phyloP scores from a whole-genome alignment of 30 jellyfish, hydroid and myxozoan genomes.

The Chironex yamaguchii region DNA sequence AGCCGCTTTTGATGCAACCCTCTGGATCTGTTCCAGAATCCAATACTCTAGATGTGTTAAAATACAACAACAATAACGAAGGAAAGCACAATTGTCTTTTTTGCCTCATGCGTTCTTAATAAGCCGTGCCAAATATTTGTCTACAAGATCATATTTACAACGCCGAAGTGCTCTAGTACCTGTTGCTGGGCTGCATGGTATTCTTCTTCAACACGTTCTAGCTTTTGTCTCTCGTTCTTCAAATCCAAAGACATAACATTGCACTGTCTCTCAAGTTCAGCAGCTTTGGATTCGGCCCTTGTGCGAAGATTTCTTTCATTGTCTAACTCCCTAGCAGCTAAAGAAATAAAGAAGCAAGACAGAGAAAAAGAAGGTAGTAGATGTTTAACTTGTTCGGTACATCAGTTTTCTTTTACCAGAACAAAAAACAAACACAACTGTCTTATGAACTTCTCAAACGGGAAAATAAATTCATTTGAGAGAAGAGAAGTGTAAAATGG shows the following conservation, averaged over 20 bases:
- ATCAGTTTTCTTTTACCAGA: neutral
- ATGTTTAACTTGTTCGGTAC: conserved; percentile 3
- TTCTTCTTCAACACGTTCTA: conserved; percentile 80
- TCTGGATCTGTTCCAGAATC: too few relatives aligned
- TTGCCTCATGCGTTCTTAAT: too few relatives aligned
- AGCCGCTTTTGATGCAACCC: too few relatives aligned
- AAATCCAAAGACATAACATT: conserved; percentile 82
- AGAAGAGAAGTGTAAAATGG: too few relatives aligned
- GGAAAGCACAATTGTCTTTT: too few relatives aligned
- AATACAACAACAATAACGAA: too few relatives aligned
- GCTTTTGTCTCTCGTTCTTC: conserved; percentile 86
- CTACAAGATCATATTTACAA: too few relatives aligned
- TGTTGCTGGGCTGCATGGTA: conserved; percentile 66
- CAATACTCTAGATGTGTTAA: too few relatives aligned
- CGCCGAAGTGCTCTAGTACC: too few relatives aligned
- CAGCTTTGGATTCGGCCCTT: conserved; percentile 92
- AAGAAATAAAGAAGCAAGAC: neutral
- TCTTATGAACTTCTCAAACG: too few relatives aligned
- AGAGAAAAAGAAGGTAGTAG: neutral
- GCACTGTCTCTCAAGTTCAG: conserved; percentile 92
- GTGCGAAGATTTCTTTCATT: conserved; percentile 83
- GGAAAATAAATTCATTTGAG: too few relatives aligned
- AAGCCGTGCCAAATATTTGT: too few relatives aligned
- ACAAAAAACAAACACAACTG: neutral
- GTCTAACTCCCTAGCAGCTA: conserved; percentile 80